A percentile compares a stretch with the other conserved stretches of the same genome.
Evolutionary conservation across 2,797 vertebrate genomes (phyloP).

Genomic region (Petrocephalus schoutedeni): DNA sequence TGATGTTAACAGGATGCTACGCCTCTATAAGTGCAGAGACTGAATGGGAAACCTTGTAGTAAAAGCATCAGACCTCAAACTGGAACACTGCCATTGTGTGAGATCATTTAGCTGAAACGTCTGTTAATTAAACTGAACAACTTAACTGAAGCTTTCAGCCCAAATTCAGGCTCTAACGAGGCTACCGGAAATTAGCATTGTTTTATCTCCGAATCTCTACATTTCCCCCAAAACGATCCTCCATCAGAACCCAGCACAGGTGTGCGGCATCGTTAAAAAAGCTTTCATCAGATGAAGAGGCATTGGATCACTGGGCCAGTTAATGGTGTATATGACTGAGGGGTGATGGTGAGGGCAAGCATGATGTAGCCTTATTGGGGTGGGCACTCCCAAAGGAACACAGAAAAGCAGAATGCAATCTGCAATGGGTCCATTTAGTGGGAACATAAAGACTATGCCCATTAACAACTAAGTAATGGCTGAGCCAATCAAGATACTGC

Average conservation of each 20-base stretch:
- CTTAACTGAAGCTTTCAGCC: background rate
- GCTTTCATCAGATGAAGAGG: background rate
- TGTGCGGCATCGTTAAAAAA: background rate
- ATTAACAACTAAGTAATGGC: background rate
- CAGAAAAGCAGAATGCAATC: background rate
- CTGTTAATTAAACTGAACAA: background rate
- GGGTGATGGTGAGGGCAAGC: background rate
- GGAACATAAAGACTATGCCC: background rate
- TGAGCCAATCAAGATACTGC: conserved; percentile 1
- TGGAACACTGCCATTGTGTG: background rate
- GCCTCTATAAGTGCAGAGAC: background rate
- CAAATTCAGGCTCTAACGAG: too few relatives aligned
- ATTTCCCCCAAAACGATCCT: background rate
- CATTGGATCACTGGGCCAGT: background rate
- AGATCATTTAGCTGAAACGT: background rate
- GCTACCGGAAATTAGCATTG: background rate
- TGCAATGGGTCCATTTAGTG: background rate
- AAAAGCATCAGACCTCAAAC: background rate
- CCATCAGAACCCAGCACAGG: background rate
- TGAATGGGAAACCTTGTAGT: background rate
- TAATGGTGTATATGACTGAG: background rate
- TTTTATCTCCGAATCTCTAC: background rate
- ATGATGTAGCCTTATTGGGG: background rate
- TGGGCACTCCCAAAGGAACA: background rate
- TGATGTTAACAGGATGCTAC: background rate